phyloP scores from a whole-genome alignment of 2,888 invertebrate genomes.

The Drosophila multiciliata region DNA sequence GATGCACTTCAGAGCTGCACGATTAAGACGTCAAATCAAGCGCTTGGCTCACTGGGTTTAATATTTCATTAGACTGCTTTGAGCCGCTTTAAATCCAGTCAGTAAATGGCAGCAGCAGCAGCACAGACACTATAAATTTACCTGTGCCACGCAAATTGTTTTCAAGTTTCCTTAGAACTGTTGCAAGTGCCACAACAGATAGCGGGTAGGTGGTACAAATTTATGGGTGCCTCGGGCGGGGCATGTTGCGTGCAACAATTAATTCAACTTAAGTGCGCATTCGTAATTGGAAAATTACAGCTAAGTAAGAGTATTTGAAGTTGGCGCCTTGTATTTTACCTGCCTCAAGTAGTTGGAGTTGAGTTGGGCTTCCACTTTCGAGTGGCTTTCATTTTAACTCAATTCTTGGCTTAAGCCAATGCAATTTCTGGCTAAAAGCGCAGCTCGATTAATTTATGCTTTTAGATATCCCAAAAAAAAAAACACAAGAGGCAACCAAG shows the following conservation, averaged over 20 bases:
- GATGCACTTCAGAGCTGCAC: constrained; percentile 41
- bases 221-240: constrained; percentile 39
- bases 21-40: constrained; percentile 48
- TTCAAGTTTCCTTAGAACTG: constrained; percentile 52
- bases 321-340: constrained; percentile 21
- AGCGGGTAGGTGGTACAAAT: constrained; percentile 38
- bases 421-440: constrained; percentile 7
- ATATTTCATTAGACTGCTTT: constrained; percentile 76
- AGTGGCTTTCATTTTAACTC: constrained; percentile 66
- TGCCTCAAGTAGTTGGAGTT: constrained; percentile 45
- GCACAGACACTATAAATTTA: constrained; percentile 47
- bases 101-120: constrained; percentile 21
- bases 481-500: constrained; percentile 29
- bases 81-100: constrained; percentile 56
- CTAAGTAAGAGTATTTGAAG: constrained; percentile 54
- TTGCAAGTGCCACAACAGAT: constrained; percentile 60
- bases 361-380: constrained; percentile 23
- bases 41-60: constrained; percentile 52
- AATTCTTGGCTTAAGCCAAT: constrained; percentile 38
- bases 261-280: constrained; percentile 77
- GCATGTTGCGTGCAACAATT: constrained; percentile 60
- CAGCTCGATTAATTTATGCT: constrained; percentile 65
- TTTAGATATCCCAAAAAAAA: constrained; percentile 26
- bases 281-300: constrained; percentile 74
- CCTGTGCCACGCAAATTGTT: constrained; percentile 67